phyloP scores from a whole-genome alignment of 2,797 vertebrate genomes.

The Cephalopachus bancanus region DNA sequence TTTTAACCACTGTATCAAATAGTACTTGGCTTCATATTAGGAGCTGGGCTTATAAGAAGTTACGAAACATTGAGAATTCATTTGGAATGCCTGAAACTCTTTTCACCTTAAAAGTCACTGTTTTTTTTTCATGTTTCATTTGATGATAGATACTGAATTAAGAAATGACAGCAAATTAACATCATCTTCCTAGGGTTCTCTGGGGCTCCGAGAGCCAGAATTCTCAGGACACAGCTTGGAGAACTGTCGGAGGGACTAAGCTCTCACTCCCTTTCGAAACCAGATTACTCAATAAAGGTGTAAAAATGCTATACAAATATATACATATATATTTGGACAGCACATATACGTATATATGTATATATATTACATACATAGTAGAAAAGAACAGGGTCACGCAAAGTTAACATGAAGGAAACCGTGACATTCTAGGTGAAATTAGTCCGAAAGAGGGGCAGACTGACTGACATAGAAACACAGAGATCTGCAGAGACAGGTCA shows the following conservation, averaged over 20 bases:
- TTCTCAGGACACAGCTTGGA: not conserved
- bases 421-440: not conserved
- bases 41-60: slow-evolving; percentile 71
- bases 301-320: slow-evolving; percentile 68
- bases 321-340: slow-evolving; percentile 45
- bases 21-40: slow-evolving; percentile 66
- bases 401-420: not conserved
- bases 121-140: slow-evolving; percentile 46
- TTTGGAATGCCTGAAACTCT: slow-evolving; percentile 82
- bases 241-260: not conserved
- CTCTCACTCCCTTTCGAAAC: not conserved
- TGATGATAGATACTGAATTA: slow-evolving; percentile 48
- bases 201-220: not conserved
- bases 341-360: not conserved
- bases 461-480: not conserved
- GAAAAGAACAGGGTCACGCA: not conserved
- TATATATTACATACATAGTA: not conserved
- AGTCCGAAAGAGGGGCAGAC: not conserved
- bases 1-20: slow-evolving; percentile 77
- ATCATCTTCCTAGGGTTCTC: not conserved
- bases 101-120: slow-evolving; percentile 66
- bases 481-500: not conserved
- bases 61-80: slow-evolving; percentile 73
- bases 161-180: slow-evolving; percentile 49
- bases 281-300: slow-evolving; percentile 45